These are phyloP conservation scores for Lampris megalopsis DNA, from an alignment of 2,113 vertebrate species.

Conservation along the genomic window DNA sequence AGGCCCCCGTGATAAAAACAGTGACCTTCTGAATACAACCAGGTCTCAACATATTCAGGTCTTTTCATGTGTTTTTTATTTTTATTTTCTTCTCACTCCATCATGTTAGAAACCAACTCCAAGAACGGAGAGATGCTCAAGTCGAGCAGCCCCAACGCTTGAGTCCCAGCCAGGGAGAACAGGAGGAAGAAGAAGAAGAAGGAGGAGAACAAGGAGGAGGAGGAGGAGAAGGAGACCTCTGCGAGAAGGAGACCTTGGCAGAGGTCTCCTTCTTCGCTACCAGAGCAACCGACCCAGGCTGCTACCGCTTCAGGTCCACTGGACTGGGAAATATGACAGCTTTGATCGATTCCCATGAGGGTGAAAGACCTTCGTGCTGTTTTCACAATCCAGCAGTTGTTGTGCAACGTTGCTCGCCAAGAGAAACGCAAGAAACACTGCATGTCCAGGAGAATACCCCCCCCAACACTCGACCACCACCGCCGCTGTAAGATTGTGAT, in stretches of 20 bases:
- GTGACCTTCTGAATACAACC: conserved; percentile 9
- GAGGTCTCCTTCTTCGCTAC: background rate
- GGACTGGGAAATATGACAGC: conserved; percentile 4
- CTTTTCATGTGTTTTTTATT: background rate
- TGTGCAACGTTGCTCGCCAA: conserved; percentile 6
- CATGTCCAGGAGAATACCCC: conserved; percentile 3
- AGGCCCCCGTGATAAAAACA: too few species aligned
- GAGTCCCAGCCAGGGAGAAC: conserved; percentile 19
- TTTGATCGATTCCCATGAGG: conserved; percentile 4
- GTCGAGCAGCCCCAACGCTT: conserved; percentile 1
- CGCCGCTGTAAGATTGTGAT: too few species aligned
- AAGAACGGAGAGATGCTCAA: conserved; percentile 25
- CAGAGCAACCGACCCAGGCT: background rate
- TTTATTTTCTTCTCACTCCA: background rate
- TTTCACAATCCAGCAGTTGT: conserved; percentile 3
- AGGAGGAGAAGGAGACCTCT: too few species aligned
- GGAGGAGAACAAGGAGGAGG: too few species aligned
- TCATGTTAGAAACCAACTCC: conserved; percentile 4
- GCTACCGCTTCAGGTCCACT: conserved; percentile 13
- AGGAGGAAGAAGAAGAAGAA: conserved; percentile 21
- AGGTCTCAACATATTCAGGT: conserved; percentile 14
- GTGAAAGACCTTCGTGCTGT: conserved; percentile 11
- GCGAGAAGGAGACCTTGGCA: conserved; percentile 18
- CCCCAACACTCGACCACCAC: too few species aligned
- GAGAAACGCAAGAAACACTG: conserved; percentile 9